Percentiles rank a stretch among this genome's conserved stretches.
Conservation (phyloP, 2,113 vertebrate species). For the Chionodraco myersi region DNA sequence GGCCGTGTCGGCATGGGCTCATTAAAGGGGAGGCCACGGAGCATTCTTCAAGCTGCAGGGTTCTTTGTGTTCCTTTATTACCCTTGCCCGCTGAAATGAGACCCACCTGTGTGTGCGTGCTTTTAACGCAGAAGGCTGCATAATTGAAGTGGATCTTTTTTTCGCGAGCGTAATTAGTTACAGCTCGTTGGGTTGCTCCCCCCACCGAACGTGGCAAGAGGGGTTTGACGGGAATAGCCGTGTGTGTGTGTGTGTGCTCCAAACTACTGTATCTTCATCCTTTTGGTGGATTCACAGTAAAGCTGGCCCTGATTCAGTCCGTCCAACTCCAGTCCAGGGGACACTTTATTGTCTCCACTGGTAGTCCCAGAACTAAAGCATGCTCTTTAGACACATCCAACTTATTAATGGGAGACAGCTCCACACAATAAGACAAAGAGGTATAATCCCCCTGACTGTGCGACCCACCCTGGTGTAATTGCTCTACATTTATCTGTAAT, state of each 20-base stretch:
- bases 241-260: constrained; percentile 14
- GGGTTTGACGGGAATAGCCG: constrained; percentile 11
- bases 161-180: constrained; percentile 74
- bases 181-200: constrained; percentile 74
- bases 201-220: constrained; percentile 52
- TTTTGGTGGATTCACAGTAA: constrained; percentile 45
- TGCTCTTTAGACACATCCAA: constrained; percentile 30
- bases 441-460: constrained; percentile 47
- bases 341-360: constrained; percentile 12
- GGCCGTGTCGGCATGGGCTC: constrained; percentile 65
- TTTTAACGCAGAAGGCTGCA: constrained; percentile 64
- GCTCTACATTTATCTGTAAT: constrained; percentile 78
- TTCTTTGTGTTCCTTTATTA: constrained; percentile 79
- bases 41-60: constrained; percentile 75
- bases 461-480: constrained; percentile 68
- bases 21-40: constrained; percentile 73
- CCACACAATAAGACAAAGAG: constrained; percentile 42
- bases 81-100: constrained; percentile 73
- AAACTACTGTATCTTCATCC: neutral
- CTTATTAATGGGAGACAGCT: constrained; percentile 62
- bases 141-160: constrained; percentile 71
- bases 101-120: constrained; percentile 73
- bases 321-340: constrained; percentile 18
- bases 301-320: constrained; percentile 30
- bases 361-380: constrained; percentile 8